These are phyloP conservation scores for Chrysolina oricalcia DNA, from an alignment of 2,888 invertebrate species.

Conservation along the genomic window DNA sequence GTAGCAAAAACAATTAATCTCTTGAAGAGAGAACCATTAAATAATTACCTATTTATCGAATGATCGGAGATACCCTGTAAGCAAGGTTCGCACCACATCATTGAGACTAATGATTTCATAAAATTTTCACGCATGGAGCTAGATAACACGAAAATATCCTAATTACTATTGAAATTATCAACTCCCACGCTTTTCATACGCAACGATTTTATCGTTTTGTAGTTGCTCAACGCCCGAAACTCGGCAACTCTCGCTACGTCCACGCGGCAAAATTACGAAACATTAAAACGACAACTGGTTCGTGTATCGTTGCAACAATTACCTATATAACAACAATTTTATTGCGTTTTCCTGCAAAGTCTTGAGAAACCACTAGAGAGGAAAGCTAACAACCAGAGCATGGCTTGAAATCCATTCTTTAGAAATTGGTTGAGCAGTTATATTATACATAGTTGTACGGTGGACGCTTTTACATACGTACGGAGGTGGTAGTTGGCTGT, in stretches of 20 bases:
- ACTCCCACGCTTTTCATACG: too few species aligned
- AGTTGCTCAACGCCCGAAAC: neutral
- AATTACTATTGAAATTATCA: neutral
- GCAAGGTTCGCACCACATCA: too few species aligned
- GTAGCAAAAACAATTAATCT: too few species aligned
- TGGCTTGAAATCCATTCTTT: constrained; percentile 17
- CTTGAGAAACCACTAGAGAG: constrained; percentile 41
- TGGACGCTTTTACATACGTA: constrained; percentile 8
- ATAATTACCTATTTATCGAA: too few species aligned
- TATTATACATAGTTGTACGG: neutral
- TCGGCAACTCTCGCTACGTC: constrained; percentile 39
- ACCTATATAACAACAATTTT: constrained; percentile 23
- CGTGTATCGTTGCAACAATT: constrained; percentile 18
- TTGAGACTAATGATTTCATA: too few species aligned
- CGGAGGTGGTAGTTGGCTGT: constrained; percentile 14
- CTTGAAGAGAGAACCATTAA: too few species aligned
- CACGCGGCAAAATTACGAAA: constrained; percentile 43
- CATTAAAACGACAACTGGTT: constrained; percentile 33
- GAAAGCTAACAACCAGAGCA: constrained; percentile 43
- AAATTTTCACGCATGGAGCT: too few species aligned
- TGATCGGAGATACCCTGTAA: too few species aligned
- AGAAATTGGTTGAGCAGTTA: constrained; percentile 7
- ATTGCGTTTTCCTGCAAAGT: constrained; percentile 21
- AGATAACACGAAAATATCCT: too few species aligned
- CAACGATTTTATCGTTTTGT: too few species aligned